phyloP scores from a whole-genome alignment of 2,888 invertebrate species.

The Lithophane socia region DNA sequence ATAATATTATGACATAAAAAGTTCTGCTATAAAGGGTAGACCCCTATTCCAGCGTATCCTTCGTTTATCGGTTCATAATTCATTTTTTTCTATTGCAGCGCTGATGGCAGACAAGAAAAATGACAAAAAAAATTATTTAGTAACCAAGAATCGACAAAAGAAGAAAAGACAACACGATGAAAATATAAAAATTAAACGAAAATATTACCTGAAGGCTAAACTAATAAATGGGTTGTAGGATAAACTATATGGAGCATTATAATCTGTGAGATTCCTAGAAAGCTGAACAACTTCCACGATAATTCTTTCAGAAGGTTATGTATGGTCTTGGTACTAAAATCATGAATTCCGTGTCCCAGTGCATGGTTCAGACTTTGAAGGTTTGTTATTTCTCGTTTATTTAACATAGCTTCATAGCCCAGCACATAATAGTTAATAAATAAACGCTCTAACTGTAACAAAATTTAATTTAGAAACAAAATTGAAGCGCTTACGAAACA shows the following conservation, averaged over 20 bases:
- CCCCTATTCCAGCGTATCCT: too few species aligned
- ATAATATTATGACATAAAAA: too few species aligned
- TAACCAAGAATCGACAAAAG: too few species aligned
- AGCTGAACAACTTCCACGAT: not conserved
- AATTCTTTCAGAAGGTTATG: too few species aligned
- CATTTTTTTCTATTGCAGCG: not conserved
- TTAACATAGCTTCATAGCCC: slow-evolving; percentile 28
- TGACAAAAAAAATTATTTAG: too few species aligned
- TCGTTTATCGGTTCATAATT: too few species aligned
- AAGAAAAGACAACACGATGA: too few species aligned
- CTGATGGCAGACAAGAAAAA: not conserved
- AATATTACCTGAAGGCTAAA: too few species aligned
- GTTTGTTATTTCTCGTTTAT: slow-evolving; percentile 3
- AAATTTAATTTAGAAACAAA: slow-evolving; percentile 71
- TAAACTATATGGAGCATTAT: not conserved
- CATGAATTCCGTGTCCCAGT: not conserved
- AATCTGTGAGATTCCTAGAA: not conserved
- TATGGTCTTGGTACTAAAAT: too few species aligned
- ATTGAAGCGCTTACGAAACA: slow-evolving; percentile 71
- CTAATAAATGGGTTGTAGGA: not conserved
- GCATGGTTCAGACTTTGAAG: not conserved
- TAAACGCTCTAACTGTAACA: slow-evolving; percentile 58
- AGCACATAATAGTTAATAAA: slow-evolving; percentile 28
- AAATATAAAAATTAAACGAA: too few species aligned
- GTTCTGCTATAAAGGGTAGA: too few species aligned